Base-by-base conservation (phyloP, 2,797 vertebrate species). In the Adrianichthys oophorus region DNA sequence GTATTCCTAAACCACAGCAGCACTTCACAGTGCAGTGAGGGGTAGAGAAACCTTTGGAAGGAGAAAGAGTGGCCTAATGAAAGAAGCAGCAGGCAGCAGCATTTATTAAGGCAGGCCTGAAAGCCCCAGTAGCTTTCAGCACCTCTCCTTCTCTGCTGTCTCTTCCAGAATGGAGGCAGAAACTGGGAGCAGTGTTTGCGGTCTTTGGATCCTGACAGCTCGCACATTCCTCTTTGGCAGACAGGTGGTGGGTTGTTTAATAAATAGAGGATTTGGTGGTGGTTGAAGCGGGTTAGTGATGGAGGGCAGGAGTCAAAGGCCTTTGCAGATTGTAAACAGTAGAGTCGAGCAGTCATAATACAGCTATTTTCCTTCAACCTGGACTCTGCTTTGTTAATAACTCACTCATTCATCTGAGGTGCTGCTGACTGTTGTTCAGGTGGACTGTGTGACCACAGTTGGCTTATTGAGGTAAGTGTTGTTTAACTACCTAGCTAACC, bases 201-300 rank as follows among this genome's bases (percentile, higher is more conserved):
- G 46, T 51, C 61, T 29, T 56, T n/a, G 61, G 62, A 58, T 59
- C 65, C 45, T 64, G 61, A 55, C 65, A 32, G 69, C 65, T 29
- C 55, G 70, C 73, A 62, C 82, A 85, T 86, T 89, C 80, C 80
- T 85, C 70, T 40, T 19, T n/a, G 41, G 65, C 74, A 74, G 80
- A 88, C 86, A 90, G 85, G 81, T 90, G 88, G 76, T 80, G 69
- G 63, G 68, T 72, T 86, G 83, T 89, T 89, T 87, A 85, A 83
- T 86, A 86, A 92, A 89, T 85, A 88, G 74, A 70, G 83, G 79
- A 84, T 85, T 84, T 74, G 80, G 80, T 52, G 58, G 59, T 69
- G 74, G 61, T 8, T 44, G 69, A 62, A 37, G 4, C 32, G 56
- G 59, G 78, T 63, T 67, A 55, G 74, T 23, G 13, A 68, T 48